These are phyloP conservation scores for Emberiza fucata DNA, from an alignment of 2,113 vertebrate species.

Conservation along the genomic window DNA sequence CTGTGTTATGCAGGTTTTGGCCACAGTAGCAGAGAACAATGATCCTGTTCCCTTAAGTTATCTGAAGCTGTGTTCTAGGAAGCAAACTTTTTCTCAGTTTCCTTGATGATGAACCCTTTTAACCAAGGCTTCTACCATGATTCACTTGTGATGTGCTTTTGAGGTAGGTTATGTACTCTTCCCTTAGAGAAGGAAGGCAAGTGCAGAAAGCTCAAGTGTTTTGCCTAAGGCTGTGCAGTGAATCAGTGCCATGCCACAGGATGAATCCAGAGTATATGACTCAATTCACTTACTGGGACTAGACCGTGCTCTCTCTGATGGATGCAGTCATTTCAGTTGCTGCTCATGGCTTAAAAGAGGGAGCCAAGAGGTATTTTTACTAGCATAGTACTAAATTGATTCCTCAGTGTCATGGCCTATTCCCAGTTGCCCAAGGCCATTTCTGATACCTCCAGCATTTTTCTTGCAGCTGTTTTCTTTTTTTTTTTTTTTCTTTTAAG, in stretches of 20 bases:
- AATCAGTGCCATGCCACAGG: not conserved
- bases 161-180: not conserved
- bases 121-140: not conserved
- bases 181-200: not conserved
- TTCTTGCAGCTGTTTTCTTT: not conserved
- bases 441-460: not conserved
- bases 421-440: not conserved
- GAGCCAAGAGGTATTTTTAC: not conserved
- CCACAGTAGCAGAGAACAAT: not conserved
- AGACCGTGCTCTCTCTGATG: not conserved
- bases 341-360: not conserved
- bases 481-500: not conserved
- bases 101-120: not conserved
- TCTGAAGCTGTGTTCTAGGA: not conserved
- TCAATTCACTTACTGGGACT: not conserved
- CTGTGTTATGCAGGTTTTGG: accelerated
- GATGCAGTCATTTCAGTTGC: not conserved
- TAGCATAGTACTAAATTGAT: not conserved
- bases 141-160: not conserved
- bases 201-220: not conserved
- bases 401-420: not conserved
- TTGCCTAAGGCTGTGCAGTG: not conserved
- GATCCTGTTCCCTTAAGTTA: not conserved
- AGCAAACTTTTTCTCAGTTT: not conserved
- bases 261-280: not conserved